Percentiles rank a stretch among this genome's conserved stretches.
phyloP scores from a whole-genome alignment of 2,113 vertebrate genomes.

The Catharus minimus region DNA sequence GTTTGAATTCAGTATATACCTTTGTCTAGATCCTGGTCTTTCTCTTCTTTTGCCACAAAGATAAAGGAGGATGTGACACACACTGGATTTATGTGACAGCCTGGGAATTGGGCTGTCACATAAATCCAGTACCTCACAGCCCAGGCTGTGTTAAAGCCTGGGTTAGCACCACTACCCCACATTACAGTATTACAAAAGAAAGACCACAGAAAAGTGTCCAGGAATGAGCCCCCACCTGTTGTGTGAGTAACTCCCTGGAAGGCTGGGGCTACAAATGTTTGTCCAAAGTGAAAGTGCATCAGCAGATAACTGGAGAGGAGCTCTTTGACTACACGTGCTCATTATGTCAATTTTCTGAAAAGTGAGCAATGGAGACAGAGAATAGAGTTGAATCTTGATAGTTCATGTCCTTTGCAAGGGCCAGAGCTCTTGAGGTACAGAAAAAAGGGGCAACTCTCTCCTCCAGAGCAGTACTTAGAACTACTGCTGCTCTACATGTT shows the following conservation, averaged over 20 bases:
- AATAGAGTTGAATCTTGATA: neutral
- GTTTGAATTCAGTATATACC: neutral
- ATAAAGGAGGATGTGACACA: neutral
- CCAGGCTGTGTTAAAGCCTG: neutral
- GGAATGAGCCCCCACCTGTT: neutral
- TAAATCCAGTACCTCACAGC: no score
- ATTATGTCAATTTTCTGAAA: neutral
- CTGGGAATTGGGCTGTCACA: neutral
- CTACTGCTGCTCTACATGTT: neutral
- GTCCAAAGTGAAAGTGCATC: neutral
- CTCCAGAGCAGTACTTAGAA: neutral
- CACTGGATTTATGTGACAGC: neutral
- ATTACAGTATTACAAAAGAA: neutral
- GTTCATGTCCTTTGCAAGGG: rapidly evolving
- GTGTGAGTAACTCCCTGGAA: neutral
- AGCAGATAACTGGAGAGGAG: neutral
- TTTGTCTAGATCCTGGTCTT: neutral
- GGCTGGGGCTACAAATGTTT: neutral
- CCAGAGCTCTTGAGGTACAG: neutral
- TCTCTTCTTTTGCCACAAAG: neutral
- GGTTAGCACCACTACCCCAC: neutral
- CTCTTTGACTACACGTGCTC: neutral
- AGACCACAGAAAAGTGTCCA: neutral
- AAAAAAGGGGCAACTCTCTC: neutral
- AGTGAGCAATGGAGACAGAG: neutral